phyloP scores from a whole-genome alignment of 2,888 invertebrate genomes.

The Melitaea athalia region DNA sequence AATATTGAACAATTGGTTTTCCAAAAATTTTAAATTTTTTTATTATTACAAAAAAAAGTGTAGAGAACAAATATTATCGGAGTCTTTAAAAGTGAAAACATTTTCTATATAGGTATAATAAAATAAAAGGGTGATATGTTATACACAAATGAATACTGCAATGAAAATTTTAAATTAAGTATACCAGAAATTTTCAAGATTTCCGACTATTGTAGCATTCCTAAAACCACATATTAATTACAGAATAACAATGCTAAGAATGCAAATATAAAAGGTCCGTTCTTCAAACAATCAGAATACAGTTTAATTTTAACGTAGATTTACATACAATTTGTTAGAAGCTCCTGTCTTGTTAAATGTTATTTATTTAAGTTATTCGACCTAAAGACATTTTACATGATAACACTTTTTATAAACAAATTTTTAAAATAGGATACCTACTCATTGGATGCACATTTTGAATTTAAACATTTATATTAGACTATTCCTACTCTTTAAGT shows the following conservation, averaged over 20 bases:
- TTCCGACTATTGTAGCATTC: neutral
- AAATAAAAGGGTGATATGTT: too few relatives aligned
- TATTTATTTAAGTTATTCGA: neutral
- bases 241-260: neutral
- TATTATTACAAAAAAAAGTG: too few relatives aligned
- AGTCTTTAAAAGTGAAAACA: too few relatives aligned
- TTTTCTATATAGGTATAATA: too few relatives aligned
- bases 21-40: too few relatives aligned
- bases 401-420: neutral
- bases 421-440: neutral
- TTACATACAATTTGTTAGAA: neutral
- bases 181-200: too few relatives aligned
- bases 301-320: neutral
- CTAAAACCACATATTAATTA: neutral
- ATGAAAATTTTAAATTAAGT: too few relatives aligned
- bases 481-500: neutral
- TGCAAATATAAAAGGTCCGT: neutral
- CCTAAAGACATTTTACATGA: neutral
- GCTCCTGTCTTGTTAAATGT: neutral
- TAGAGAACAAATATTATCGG: too few relatives aligned
- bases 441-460: neutral
- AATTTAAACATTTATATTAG: neutral
- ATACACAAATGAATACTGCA: too few relatives aligned
- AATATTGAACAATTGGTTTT: too few relatives aligned
- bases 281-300: neutral